Evolutionary conservation across 2,888 invertebrate species (phyloP).

Genomic region (Andrena fulva): DNA sequence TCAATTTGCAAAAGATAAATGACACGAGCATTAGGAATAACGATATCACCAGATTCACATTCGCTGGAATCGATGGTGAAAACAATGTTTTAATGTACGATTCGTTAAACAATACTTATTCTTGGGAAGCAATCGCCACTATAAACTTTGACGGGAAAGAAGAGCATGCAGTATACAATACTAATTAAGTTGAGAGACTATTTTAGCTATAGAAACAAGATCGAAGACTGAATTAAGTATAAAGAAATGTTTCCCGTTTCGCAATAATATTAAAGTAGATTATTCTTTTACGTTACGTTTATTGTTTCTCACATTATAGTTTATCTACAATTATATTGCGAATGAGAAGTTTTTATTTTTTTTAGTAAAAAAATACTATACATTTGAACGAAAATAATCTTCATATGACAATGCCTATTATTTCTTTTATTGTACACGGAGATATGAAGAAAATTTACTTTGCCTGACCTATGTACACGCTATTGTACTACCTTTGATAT

Average conservation of each 20-base stretch:
- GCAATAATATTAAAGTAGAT: not conserved
- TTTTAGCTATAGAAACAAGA: not conserved
- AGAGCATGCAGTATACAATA: not conserved
- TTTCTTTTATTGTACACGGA: constrained; percentile 15
- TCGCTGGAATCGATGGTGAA: not conserved
- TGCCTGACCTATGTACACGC: constrained; percentile 8
- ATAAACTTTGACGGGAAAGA: not conserved
- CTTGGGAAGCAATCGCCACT: constrained; percentile 18
- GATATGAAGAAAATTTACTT: constrained; percentile 8
- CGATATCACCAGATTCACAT: not conserved
- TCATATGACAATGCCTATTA: constrained; percentile 16
- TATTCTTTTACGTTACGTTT: not conserved
- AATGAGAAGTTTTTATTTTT: constrained; percentile 20
- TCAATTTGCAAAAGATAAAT: not conserved
- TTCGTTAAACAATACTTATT: not conserved
- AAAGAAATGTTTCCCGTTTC: constrained; percentile 1
- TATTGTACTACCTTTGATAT: constrained; percentile 4
- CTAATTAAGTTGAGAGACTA: not conserved
- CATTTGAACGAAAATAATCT: constrained; percentile 23
- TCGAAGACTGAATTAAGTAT: constrained; percentile 14
- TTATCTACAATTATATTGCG: not conserved
- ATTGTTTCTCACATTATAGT: constrained; percentile 3
- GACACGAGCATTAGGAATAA: not conserved
- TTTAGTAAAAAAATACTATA: not conserved
- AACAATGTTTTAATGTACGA: constrained; percentile 1